Evolutionary conservation across 2,888 invertebrate species (phyloP).

Genomic region (Apoderus coryli): DNA sequence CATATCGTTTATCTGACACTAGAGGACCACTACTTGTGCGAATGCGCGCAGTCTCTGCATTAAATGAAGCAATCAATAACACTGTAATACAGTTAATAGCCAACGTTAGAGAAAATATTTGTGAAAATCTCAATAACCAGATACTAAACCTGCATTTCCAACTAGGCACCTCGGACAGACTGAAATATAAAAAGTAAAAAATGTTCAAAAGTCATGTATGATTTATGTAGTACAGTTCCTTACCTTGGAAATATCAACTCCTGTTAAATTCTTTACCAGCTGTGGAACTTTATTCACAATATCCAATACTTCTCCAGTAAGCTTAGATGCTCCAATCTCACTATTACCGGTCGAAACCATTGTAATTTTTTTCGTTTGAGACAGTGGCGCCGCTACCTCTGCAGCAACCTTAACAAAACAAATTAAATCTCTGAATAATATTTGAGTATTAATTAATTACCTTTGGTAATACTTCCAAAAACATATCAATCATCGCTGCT

Average conservation of each 20-base stretch:
- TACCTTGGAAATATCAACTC: constrained; percentile 86
- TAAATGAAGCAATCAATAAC: too few species aligned
- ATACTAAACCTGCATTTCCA: too few species aligned
- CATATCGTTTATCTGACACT: too few species aligned
- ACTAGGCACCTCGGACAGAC: too few species aligned
- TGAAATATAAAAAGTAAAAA: too few species aligned
- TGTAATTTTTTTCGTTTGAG: constrained; percentile 88
- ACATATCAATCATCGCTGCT: constrained; percentile 93
- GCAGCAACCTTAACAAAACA: constrained; percentile 78
- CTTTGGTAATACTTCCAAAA: constrained; percentile 88
- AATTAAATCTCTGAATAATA: constrained; percentile 12
- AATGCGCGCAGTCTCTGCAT: too few species aligned
- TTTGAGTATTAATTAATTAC: constrained; percentile 34
- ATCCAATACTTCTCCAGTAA: constrained; percentile 85
- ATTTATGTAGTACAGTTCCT: too few species aligned
- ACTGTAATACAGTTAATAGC: too few species aligned
- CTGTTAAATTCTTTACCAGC: constrained; percentile 82
- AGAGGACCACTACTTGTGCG: too few species aligned
- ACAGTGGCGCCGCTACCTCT: constrained; percentile 89
- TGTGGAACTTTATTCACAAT: constrained; percentile 88
- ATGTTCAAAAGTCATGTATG: too few species aligned
- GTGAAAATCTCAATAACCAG: too few species aligned
- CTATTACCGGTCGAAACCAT: constrained; percentile 91
- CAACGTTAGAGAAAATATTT: too few species aligned
- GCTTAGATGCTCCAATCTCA: constrained; percentile 85